A percentile compares a stretch with the other conserved stretches of the same genome.
Evolutionary conservation across 2,113 vertebrate species (phyloP).

Genomic region (Alethe castanea): DNA sequence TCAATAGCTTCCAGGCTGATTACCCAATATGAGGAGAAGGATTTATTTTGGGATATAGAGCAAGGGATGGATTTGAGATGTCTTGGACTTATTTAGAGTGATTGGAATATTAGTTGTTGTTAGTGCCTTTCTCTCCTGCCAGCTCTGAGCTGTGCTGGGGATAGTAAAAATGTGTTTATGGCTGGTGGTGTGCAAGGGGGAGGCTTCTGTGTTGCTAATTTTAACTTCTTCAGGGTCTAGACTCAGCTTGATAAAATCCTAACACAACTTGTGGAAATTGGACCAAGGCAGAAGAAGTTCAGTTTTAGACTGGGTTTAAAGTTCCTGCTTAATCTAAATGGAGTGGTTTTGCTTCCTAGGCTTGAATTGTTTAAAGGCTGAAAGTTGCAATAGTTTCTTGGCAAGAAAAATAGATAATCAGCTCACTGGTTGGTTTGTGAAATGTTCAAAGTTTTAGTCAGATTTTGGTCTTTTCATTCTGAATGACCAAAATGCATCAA

Average conservation of each 20-base stretch:
- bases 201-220: neutral
- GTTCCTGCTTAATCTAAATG: neutral
- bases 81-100: neutral
- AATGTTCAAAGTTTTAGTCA: neutral
- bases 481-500: neutral
- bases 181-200: neutral
- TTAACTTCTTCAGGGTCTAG: neutral
- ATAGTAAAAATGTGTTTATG: neutral
- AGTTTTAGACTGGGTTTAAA: neutral
- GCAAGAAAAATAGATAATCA: accelerated
- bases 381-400: neutral
- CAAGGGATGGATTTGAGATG: neutral
- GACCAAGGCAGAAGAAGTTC: neutral
- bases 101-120: neutral
- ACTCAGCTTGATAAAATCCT: neutral
- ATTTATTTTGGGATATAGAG: neutral
- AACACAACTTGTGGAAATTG: neutral
- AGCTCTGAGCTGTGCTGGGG: neutral
- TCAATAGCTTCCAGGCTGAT: neutral
- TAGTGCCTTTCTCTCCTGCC: neutral
- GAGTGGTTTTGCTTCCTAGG: neutral
- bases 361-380: neutral
- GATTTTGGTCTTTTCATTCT: accelerated
- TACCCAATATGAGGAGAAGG: neutral
- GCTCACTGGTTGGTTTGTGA: neutral